phyloP scores from a whole-genome alignment of 2,113 vertebrate genomes.

The Montifringilla adamsi region DNA sequence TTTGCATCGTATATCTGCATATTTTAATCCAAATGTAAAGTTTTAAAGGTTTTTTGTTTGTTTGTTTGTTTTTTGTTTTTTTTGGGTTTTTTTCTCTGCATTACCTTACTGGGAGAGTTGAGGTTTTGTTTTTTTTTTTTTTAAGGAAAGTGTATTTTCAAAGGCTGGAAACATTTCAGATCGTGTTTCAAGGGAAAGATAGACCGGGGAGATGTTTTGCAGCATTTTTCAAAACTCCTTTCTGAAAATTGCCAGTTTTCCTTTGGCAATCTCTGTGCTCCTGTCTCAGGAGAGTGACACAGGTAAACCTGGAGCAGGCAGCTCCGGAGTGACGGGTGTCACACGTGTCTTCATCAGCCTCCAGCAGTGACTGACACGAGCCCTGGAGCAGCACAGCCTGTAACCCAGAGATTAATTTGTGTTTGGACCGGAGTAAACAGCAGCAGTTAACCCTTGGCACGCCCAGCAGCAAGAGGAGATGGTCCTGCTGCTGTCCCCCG shows the following conservation, averaged over 20 bases:
- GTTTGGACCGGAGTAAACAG: not conserved
- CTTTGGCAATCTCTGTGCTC: not conserved
- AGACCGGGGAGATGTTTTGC: not conserved
- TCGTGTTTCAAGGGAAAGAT: not conserved
- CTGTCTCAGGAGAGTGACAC: not conserved
- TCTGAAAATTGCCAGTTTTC: not conserved
- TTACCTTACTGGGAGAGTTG: not conserved
- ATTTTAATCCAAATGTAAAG: not conserved
- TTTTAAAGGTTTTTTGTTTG: not conserved
- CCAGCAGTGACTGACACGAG: not conserved
- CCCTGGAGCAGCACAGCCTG: constrained; percentile 21
- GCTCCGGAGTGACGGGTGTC: not conserved
- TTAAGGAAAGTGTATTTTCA: not conserved
- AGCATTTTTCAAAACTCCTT: not conserved
- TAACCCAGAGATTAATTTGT: constrained; percentile 14
- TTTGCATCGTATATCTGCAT: accelerated
- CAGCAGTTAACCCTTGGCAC: not conserved
- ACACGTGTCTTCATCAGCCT: not conserved
- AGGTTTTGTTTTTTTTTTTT: not conserved
- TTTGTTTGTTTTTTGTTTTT: too few species aligned
- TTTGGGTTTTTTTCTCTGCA: not conserved
- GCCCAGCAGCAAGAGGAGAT: not conserved
- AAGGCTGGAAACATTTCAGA: not conserved
- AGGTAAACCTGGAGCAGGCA: not conserved
- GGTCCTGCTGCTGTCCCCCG: not conserved